These are phyloP conservation scores for Indri indri DNA, from an alignment of 2,113 vertebrate species.

Conservation along the genomic window DNA sequence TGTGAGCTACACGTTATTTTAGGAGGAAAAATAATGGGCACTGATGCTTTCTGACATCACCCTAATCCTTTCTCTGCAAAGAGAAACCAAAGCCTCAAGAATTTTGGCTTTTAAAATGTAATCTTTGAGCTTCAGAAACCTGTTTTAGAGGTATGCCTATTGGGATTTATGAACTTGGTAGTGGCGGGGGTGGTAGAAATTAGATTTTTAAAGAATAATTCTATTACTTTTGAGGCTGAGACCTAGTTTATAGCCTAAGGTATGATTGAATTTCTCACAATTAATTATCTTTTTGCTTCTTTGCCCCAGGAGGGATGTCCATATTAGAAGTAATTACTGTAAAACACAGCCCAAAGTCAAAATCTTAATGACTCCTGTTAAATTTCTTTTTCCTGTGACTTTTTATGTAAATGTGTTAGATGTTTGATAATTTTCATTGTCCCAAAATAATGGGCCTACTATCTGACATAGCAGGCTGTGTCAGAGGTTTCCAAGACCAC, in stretches of 20 bases:
- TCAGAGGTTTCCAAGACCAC: background rate
- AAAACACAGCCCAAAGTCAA: constrained; percentile 29
- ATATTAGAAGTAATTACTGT: constrained; percentile 45
- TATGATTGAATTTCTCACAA: constrained; percentile 56
- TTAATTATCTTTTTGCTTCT: constrained; percentile 64
- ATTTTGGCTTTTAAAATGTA: background rate
- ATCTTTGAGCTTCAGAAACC: background rate
- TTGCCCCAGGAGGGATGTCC: background rate
- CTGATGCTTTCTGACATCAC: background rate
- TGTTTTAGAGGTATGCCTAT: background rate
- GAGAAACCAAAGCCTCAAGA: constrained; percentile 18
- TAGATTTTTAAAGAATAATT: constrained; percentile 48
- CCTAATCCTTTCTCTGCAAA: background rate
- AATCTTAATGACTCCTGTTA: constrained; percentile 40
- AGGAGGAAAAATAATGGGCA: background rate
- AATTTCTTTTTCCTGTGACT: background rate
- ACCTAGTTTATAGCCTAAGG: constrained; percentile 31
- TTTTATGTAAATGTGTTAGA: constrained; percentile 3
- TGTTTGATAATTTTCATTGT: background rate
- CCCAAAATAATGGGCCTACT: background rate
- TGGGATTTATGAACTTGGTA: background rate
- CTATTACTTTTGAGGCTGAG: constrained; percentile 33
- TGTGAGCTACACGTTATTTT: background rate
- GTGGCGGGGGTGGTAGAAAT: background rate
- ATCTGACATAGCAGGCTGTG: background rate